Conservation (phyloP, 2,113 vertebrate genomes). For the Bothrops jararaca region DNA sequence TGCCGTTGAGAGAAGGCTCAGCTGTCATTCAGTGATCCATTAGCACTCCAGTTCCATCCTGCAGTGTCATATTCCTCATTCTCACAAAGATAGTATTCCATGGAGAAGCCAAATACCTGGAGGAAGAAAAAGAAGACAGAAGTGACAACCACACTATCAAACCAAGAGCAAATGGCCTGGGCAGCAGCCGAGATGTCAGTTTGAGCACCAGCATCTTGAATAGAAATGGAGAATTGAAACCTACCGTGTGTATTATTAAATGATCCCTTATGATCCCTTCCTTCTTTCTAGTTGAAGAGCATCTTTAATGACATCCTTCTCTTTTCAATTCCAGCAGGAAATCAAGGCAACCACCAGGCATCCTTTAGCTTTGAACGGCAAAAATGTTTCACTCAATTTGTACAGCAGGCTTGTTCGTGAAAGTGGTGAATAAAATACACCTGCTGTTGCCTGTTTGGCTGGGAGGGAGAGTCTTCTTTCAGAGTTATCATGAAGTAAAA, state of each 20-base stretch:
- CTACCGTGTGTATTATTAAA: not conserved
- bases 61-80: slow-evolving; percentile 67
- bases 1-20: slow-evolving; percentile 73
- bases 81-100: slow-evolving; percentile 65
- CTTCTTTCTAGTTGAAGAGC: not conserved
- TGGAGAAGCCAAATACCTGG: slow-evolving; percentile 62
- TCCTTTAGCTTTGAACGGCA: not conserved
- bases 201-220: slow-evolving; percentile 44
- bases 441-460: slow-evolving; percentile 8
- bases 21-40: slow-evolving; percentile 79
- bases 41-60: slow-evolving; percentile 63
- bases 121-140: slow-evolving; percentile 65
- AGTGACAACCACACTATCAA: slow-evolving; percentile 57
- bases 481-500: not conserved
- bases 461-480: slow-evolving; percentile 1
- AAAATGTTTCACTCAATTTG: accelerated
- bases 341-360: not conserved
- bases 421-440: slow-evolving; percentile 28
- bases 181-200: not conserved
- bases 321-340: slow-evolving; percentile 19
- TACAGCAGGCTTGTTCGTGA: not conserved
- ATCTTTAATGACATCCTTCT: slow-evolving; percentile 37
- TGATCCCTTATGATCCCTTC: not conserved
- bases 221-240: slow-evolving; percentile 27
- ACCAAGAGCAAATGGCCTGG: slow-evolving; percentile 41